Evolutionary conservation across 2,113 vertebrate species (phyloP).

Genomic region (Prinia subflava): DNA sequence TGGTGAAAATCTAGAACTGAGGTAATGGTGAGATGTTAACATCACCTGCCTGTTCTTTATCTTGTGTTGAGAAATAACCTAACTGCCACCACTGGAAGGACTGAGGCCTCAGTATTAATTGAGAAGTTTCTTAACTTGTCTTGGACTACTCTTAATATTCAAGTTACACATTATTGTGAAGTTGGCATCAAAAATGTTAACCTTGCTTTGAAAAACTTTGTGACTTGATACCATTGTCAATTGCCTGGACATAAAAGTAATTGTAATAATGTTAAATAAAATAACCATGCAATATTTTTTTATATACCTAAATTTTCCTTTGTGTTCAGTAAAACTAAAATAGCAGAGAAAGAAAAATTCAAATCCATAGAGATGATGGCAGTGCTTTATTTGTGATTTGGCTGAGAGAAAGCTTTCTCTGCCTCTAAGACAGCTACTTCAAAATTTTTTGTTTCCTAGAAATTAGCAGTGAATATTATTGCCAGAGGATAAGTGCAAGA

Average conservation of each 20-base stretch:
- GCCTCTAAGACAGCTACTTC: background rate
- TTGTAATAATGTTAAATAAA: background rate
- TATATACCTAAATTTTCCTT: background rate
- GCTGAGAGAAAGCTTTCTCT: background rate
- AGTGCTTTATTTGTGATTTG: background rate
- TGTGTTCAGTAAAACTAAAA: background rate
- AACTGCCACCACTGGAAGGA: background rate
- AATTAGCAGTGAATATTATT: background rate
- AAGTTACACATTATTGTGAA: background rate
- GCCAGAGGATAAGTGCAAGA: background rate
- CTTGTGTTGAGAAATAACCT: background rate
- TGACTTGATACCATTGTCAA: background rate
- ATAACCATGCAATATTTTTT: background rate
- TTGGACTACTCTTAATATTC: background rate
- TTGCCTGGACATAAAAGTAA: background rate
- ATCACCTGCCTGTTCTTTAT: background rate
- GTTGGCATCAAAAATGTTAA: background rate
- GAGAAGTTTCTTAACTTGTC: background rate
- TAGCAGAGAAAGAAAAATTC: background rate
- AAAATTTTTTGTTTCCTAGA: background rate
- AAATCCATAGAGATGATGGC: background rate
- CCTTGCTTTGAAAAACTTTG: background rate
- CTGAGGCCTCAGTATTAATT: background rate
- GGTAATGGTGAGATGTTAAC: background rate
- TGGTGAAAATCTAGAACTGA: background rate